Percentiles rank a stretch among this genome's conserved stretches.
These are phyloP conservation scores for Lithophane socia DNA, from an alignment of 2,888 invertebrate species.

Conservation along the genomic window DNA sequence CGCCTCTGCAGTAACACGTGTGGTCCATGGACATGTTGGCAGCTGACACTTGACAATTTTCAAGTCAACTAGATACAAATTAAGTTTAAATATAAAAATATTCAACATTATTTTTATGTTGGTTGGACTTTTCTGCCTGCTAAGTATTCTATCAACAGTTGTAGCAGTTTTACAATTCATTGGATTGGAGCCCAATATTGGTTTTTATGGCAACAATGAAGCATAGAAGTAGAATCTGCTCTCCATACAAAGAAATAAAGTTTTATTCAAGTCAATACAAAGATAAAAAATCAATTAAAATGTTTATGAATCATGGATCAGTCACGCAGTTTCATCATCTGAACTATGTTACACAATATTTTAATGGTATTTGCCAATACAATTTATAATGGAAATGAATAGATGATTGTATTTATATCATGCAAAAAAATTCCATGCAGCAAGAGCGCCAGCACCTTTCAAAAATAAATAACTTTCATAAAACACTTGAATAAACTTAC, in stretches of 20 bases:
- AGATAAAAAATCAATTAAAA: background rate
- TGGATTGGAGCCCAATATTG: background rate
- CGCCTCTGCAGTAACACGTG: constrained; percentile 85
- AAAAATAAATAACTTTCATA: background rate
- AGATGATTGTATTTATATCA: constrained; percentile 26
- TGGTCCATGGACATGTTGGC: constrained; percentile 83
- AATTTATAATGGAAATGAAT: constrained; percentile 17
- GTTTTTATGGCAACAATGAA: background rate
- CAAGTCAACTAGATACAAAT: constrained; percentile 51
- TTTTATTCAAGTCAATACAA: background rate
- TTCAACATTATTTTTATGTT: background rate
- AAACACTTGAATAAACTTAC: constrained; percentile 34
- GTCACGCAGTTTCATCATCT: background rate
- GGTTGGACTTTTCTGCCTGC: background rate
- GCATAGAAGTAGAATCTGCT: background rate
- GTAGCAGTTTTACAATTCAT: background rate
- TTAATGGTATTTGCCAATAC: background rate
- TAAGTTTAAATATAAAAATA: background rate
- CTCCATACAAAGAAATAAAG: background rate
- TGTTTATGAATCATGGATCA: constrained; percentile 19
- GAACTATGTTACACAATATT: constrained; percentile 42
- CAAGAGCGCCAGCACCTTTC: constrained; percentile 10
- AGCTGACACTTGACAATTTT: constrained; percentile 77
- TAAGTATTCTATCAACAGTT: background rate
- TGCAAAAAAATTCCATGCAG: constrained; percentile 49